Conservation (phyloP, 2,113 vertebrate genomes). For the Psittacara wagleri region DNA sequence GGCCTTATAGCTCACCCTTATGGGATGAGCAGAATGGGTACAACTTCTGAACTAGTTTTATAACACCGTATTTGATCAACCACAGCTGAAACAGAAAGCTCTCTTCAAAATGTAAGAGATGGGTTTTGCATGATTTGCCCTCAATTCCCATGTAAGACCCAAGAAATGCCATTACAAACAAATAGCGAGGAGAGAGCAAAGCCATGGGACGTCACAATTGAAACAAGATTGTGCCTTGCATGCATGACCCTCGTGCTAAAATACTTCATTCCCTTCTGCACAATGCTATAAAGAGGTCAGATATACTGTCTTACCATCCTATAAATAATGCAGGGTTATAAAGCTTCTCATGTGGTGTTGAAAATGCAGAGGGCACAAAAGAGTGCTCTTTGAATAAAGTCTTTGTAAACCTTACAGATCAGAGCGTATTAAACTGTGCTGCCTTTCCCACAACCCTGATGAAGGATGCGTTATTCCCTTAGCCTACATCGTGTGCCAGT, state of each 20-base stretch:
- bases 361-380: conserved; percentile 33
- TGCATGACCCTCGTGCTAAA: background rate
- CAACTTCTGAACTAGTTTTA: background rate
- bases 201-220: background rate
- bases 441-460: background rate
- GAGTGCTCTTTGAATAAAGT: conserved; percentile 21
- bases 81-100: background rate
- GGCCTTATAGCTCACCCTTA: background rate
- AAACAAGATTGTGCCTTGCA: background rate
- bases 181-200: background rate
- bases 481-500: rapidly evolving
- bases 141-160: background rate
- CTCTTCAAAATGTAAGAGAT: background rate
- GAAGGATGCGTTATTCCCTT: background rate
- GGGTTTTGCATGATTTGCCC: background rate
- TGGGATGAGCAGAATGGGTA: background rate
- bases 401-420: conserved; percentile 19
- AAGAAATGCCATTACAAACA: background rate
- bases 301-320: conserved; percentile 45
- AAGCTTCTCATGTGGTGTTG: conserved; percentile 49
- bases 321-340: conserved; percentile 65
- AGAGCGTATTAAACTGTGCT: background rate
- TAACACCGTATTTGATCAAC: background rate
- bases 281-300: conserved; percentile 12
- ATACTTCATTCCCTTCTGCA: background rate